These are phyloP conservation scores for Epistrophe eligans DNA, from an alignment of 2,888 invertebrate genomes.

Conservation along the genomic window DNA sequence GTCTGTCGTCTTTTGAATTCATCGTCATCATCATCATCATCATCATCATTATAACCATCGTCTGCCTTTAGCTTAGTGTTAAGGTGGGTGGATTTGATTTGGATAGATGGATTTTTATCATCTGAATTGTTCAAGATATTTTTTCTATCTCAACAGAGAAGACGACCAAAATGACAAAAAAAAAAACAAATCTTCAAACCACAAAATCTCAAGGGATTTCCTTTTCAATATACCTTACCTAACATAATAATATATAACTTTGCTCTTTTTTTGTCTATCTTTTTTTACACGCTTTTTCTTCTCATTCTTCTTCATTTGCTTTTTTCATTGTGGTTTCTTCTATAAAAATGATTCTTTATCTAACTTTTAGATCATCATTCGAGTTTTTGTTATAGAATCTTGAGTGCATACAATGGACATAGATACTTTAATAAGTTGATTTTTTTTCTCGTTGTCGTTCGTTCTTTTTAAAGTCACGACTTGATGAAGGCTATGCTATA, in stretches of 20 bases:
- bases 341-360: slow-evolving; percentile 12
- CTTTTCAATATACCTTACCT: slow-evolving; percentile 28
- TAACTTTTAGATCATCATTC: slow-evolving; percentile 23
- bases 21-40: slow-evolving; percentile 6
- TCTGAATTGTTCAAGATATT: slow-evolving; percentile 49
- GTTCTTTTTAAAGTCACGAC: slow-evolving; percentile 15
- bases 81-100: slow-evolving; percentile 60
- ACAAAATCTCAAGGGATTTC: slow-evolving; percentile 65
- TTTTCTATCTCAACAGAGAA: slow-evolving; percentile 21
- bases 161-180: neutral
- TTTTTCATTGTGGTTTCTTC: slow-evolving; percentile 3
- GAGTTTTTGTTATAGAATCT: neutral
- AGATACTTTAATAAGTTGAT: slow-evolving; percentile 14
- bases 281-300: neutral
- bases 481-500: slow-evolving; percentile 31
- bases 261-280: neutral
- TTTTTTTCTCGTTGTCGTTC: neutral
- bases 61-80: slow-evolving; percentile 41
- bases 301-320: neutral
- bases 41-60: slow-evolving; percentile 7
- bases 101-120: slow-evolving; percentile 66
- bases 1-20: neutral
- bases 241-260: slow-evolving; percentile 2
- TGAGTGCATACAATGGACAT: slow-evolving; percentile 23
- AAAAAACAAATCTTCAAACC: slow-evolving; percentile 9